Conservation (phyloP, 92 coral and sea anemone genomes). For the Paramuricea clavata region DNA sequence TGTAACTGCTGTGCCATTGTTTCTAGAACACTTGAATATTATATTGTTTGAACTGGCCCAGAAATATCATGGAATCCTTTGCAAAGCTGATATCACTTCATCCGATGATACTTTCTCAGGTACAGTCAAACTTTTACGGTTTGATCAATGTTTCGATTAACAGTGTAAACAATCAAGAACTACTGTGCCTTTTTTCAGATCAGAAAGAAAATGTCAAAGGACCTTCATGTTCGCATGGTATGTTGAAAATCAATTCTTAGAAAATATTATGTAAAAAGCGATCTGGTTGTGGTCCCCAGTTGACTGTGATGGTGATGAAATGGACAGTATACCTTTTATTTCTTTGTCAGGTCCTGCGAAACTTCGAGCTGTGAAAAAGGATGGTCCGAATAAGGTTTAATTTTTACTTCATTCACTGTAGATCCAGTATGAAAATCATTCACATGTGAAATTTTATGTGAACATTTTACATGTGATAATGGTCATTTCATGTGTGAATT, state of each 20-base stretch:
- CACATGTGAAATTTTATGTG: neutral
- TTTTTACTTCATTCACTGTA: too few species aligned
- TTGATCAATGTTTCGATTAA: too few species aligned
- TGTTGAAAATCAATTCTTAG: too few species aligned
- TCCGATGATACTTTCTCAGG: constrained; percentile 19
- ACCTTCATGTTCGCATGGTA: constrained; percentile 92
- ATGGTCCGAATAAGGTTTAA: constrained; percentile 88
- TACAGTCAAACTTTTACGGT: neutral
- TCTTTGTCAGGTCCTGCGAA: constrained; percentile 74
- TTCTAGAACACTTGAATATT: constrained; percentile 87
- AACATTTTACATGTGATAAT: neutral
- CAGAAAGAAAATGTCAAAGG: constrained; percentile 63
- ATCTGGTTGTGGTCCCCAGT: too few species aligned
- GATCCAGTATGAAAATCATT: too few species aligned
- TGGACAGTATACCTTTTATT: too few species aligned
- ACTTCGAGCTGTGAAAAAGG: constrained; percentile 89
- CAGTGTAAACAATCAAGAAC: too few species aligned
- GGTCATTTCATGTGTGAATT: too few species aligned
- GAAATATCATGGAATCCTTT: constrained; percentile 79
- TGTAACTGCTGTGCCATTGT: too few species aligned
- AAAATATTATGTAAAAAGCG: too few species aligned
- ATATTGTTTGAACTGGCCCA: constrained; percentile 90
- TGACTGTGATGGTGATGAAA: too few species aligned
- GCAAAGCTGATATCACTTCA: constrained; percentile 76
- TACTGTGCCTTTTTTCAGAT: constrained; percentile 51